These are phyloP conservation scores for Pelagia noctiluca DNA, from an alignment of 30 jellyfish, hydroid and myxozoan species.

Conservation along the genomic window DNA sequence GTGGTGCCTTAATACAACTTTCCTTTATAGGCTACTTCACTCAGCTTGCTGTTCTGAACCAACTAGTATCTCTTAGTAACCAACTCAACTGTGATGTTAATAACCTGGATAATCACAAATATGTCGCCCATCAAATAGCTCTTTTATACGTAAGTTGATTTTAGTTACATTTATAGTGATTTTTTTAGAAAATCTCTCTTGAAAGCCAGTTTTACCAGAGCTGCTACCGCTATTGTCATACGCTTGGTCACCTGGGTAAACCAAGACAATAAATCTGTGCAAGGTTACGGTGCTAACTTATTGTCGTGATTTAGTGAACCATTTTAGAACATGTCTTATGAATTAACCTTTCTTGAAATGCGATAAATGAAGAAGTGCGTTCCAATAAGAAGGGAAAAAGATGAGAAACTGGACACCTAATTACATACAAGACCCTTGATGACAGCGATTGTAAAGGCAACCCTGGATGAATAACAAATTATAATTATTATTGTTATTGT, in stretches of 20 bases:
- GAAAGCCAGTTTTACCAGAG: neutral
- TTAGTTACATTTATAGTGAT: neutral
- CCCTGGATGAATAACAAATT: too few species aligned
- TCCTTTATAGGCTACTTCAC: conserved; percentile 62
- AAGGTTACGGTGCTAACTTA: neutral
- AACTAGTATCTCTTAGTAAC: conserved; percentile 30
- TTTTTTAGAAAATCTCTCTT: neutral
- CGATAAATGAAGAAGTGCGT: too few species aligned
- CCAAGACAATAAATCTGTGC: neutral
- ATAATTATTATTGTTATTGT: too few species aligned
- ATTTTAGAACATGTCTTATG: neutral
- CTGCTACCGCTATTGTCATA: neutral
- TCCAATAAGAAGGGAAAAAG: too few species aligned
- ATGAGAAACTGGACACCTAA: too few species aligned
- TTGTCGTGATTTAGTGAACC: neutral
- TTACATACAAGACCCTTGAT: too few species aligned
- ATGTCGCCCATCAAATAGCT: conserved; percentile 78
- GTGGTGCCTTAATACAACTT: too few species aligned
- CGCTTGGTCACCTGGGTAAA: neutral
- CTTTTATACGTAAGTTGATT: conserved; percentile 61
- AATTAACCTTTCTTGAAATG: too few species aligned
- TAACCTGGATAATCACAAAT: conserved; percentile 67
- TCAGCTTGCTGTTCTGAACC: conserved; percentile 57
- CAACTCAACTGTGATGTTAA: conserved; percentile 63
- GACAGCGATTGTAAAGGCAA: too few species aligned